Base-by-base conservation (phyloP, 2,888 invertebrate species). In the Chelonus formosanus region DNA sequence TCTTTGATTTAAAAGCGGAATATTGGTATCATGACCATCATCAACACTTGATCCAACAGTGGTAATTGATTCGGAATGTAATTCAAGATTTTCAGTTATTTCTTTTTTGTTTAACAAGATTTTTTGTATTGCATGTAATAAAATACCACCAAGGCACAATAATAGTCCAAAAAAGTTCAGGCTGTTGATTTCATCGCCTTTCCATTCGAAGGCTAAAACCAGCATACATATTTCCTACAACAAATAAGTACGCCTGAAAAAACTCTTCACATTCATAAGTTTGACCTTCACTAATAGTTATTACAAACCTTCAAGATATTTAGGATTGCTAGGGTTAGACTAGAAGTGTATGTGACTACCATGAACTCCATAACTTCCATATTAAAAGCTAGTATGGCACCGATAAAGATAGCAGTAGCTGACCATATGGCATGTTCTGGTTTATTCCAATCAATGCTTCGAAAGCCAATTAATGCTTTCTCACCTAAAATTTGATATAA, bases 351-450 rank as follows among this genome's bases (percentile, higher is more conserved):
- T 0, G 93, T 92, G 67, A 99, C 90, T 36, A 99, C 92, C 71
- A 98, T 87, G 83, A 96, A 98, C 86, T 99, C 98, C 84, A 92
- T 91, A 70, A 96, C 88, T 87, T 98, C 97, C 97, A 97, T 96
- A 56, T 91, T 89, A 85, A 97, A 96, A 32, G 97, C 97, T 75
- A 97, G 88, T 61, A 93, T 85, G 63, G 96, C 95, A 57, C 97
- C 96, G 3, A 91, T 76, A 54, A 79, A 59, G 34, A 84, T 71
- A 64, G 71, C 77, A 62, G 68, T 67, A n/a, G 72, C 67, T 65
- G 81, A 77, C 10, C 75, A 62, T 8, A 73, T 56, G 47, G 81
- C 70, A 56, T 71, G 67, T 5, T 64, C 57, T 5, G 70, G 59
- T 68, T 83, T 68, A 48, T 52, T 76, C 82, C 81, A 83, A 70